phyloP scores from a whole-genome alignment of 1,140 invertebrate genomes.

The Pogonomyrmex barbatus region DNA sequence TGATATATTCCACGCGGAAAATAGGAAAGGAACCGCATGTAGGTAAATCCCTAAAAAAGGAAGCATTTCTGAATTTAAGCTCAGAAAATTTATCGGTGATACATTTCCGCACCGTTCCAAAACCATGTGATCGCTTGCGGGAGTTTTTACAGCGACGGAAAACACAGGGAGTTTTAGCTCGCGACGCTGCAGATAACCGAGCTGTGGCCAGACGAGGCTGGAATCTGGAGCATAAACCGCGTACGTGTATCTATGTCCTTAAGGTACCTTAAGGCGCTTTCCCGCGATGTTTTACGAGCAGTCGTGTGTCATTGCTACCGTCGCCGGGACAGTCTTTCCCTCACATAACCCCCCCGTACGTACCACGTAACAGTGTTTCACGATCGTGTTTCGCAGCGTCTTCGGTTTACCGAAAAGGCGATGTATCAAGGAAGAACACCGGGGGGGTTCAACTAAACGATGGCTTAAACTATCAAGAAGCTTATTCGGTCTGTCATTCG shows the following conservation, averaged over 20 bases:
- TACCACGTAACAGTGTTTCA: slow-evolving; percentile 42
- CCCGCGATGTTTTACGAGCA: slow-evolving; percentile 74
- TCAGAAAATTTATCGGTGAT: slow-evolving; percentile 69
- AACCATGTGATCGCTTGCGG: slow-evolving; percentile 57
- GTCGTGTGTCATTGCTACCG: slow-evolving; percentile 74
- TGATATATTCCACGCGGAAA: background rate
- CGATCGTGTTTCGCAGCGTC: slow-evolving; percentile 56
- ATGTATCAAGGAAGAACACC: slow-evolving; percentile 39
- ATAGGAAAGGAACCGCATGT: background rate
- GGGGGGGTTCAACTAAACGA: slow-evolving; percentile 32
- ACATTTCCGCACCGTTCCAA: slow-evolving; percentile 21
- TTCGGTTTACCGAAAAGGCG: slow-evolving; percentile 50
- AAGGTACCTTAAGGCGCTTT: slow-evolving; percentile 67
- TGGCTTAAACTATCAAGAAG: slow-evolving; percentile 37
- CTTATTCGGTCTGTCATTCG: slow-evolving; percentile 22
- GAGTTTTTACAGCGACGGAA: slow-evolving; percentile 50
- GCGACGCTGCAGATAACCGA: slow-evolving; percentile 31
- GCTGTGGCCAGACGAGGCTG: slow-evolving; percentile 46
- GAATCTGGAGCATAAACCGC: slow-evolving; percentile 66
- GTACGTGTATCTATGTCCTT: slow-evolving; percentile 48
- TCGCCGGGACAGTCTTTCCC: slow-evolving; percentile 29
- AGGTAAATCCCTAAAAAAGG: background rate
- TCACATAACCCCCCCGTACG: slow-evolving; percentile 10
- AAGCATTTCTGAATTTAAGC: slow-evolving; percentile 23
- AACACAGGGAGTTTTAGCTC: slow-evolving; percentile 38